Evolutionary conservation across 2,797 vertebrate genomes (phyloP).

Genomic region (Galago senegalensis): DNA sequence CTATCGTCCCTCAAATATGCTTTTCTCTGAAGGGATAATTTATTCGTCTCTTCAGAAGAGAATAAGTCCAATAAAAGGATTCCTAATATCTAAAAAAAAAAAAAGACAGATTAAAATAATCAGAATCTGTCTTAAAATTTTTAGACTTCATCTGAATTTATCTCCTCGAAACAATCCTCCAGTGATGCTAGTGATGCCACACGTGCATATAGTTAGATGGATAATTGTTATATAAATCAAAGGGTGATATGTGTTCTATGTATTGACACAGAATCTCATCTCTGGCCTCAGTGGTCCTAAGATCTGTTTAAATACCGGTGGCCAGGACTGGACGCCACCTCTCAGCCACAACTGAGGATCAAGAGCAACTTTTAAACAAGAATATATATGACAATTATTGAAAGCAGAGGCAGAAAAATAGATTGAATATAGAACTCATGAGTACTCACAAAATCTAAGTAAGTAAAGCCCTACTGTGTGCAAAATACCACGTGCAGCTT

Average conservation of each 20-base stretch:
- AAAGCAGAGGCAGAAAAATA: slow-evolving; percentile 1
- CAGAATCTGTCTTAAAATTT: background rate
- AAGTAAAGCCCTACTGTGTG: background rate
- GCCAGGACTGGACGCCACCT: background rate
- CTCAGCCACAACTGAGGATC: background rate
- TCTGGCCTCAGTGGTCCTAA: background rate
- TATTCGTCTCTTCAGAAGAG: slow-evolving; percentile 4
- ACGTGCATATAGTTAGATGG: background rate
- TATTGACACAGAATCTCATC: background rate
- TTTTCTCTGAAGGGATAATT: slow-evolving; percentile 6
- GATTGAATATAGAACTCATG: background rate
- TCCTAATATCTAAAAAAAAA: slow-evolving; percentile 21
- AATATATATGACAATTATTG: background rate
- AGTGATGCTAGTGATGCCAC: background rate
- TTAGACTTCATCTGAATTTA: slow-evolving; percentile 32
- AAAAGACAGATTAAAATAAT: background rate
- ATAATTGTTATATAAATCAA: background rate
- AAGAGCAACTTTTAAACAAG: background rate
- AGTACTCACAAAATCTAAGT: background rate
- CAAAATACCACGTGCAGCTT: background rate
- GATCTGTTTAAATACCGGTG: background rate
- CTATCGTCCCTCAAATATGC: background rate
- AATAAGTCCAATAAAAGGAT: slow-evolving; percentile 32
- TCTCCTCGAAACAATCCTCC: background rate
- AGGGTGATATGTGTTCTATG: background rate